Evolutionary conservation across 35 echinoderm and acorn worm genomes (phyloP).

Genomic region (Strongylocentrotus purpuratus): DNA sequence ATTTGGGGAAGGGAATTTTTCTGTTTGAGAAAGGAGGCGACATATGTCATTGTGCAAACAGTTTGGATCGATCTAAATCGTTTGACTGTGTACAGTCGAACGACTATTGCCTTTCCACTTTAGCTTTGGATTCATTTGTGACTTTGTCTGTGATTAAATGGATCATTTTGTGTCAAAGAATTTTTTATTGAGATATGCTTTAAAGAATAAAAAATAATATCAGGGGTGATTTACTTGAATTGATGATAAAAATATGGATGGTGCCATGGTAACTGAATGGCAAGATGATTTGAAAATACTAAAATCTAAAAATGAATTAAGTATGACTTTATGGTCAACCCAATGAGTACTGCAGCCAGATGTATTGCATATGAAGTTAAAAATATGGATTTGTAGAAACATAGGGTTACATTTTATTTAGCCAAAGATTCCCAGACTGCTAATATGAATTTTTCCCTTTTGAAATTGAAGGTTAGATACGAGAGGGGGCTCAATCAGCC

Average conservation of each 20-base stretch:
- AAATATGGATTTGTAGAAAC: too few relatives aligned
- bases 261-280: neutral
- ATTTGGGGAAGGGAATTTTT: neutral
- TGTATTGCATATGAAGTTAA: too few relatives aligned
- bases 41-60: slow-evolving; percentile 22
- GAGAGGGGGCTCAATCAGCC: too few relatives aligned
- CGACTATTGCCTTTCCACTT: neutral
- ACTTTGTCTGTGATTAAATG: neutral
- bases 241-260: neutral
- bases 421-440: too few relatives aligned
- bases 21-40: slow-evolving; percentile 21
- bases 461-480: too few relatives aligned
- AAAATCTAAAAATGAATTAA: too few relatives aligned
- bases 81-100: neutral
- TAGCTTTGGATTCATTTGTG: neutral
- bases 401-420: too few relatives aligned
- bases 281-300: neutral
- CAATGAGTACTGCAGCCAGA: too few relatives aligned
- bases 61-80: neutral
- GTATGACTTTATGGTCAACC: too few relatives aligned
- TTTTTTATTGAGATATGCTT: neutral
- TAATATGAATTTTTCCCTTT: too few relatives aligned
- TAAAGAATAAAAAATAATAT: too few relatives aligned
- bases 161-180: neutral
- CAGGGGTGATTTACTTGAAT: neutral